phyloP scores from a whole-genome alignment of 2,113 vertebrate species.

The Ophiodon elongatus region DNA sequence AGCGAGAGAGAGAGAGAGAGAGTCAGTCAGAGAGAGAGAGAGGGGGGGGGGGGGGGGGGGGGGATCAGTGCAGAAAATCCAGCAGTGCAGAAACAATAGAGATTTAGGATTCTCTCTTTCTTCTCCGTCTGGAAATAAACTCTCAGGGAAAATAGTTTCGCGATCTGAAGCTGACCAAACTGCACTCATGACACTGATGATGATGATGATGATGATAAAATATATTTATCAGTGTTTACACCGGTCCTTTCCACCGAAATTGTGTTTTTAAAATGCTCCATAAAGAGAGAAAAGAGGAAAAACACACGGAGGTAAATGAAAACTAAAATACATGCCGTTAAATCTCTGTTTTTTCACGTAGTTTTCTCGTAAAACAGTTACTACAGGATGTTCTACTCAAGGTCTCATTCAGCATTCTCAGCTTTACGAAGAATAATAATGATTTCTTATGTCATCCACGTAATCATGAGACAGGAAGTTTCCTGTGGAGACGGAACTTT shows the following conservation, averaged over 20 bases:
- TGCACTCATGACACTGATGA: too few species aligned
- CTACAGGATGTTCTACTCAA: too few species aligned
- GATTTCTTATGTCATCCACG: too few species aligned
- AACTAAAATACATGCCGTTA: not conserved
- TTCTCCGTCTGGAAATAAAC: slow-evolving; percentile 43
- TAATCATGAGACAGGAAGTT: too few species aligned
- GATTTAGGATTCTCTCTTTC: slow-evolving; percentile 52
- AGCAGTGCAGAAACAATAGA: slow-evolving; percentile 77
- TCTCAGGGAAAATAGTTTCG: not conserved
- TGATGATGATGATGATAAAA: not conserved
- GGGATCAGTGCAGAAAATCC: slow-evolving; percentile 73
- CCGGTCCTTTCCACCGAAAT: too few species aligned
- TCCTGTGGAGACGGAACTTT: too few species aligned
- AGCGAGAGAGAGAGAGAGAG: not conserved
- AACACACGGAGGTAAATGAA: too few species aligned
- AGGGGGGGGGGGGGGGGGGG: too few species aligned
- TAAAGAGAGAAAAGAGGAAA: not conserved
- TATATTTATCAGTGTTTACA: not conserved
- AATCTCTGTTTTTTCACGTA: not conserved
- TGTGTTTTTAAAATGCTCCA: not conserved
- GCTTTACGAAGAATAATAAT: too few species aligned
- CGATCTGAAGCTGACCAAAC: not conserved
- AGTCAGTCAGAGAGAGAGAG: too few species aligned
- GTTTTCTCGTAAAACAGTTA: too few species aligned
- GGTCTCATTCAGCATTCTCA: too few species aligned